Percentiles rank a stretch among this genome's conserved stretches.
phyloP scores from a whole-genome alignment of 2,797 vertebrate genomes.

The Lithobates pipiens region DNA sequence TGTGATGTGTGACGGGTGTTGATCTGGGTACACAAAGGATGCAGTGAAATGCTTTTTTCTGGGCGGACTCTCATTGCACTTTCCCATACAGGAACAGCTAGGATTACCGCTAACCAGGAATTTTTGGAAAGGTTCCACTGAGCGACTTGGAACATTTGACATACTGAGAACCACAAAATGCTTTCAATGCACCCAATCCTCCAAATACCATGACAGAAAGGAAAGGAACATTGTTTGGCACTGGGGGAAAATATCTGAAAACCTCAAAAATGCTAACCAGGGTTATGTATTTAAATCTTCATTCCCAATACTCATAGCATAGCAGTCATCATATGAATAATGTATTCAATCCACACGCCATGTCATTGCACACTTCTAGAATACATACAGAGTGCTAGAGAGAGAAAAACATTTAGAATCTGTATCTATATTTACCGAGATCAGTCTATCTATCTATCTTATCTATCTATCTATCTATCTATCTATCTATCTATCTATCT shows the following conservation, averaged over 20 bases:
- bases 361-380: neutral
- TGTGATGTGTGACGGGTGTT: constrained; percentile 34
- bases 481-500: constrained; percentile 35
- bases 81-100: constrained; percentile 49
- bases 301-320: neutral
- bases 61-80: constrained; percentile 45
- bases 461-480: neutral
- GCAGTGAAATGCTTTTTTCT: constrained; percentile 17
- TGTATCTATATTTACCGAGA: no score
- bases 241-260: constrained; percentile 41
- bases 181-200: constrained; percentile 62
- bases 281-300: neutral
- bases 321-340: neutral
- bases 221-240: constrained; percentile 43
- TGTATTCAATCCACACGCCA: neutral
- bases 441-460: no score
- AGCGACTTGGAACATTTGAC: constrained; percentile 66
- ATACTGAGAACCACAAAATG: constrained; percentile 64
- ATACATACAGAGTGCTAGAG: no score
- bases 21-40: neutral
- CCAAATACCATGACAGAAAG: neutral
- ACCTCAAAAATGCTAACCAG: constrained; percentile 55
- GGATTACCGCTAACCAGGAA: constrained; percentile 43
- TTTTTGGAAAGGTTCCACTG: constrained; percentile 58
- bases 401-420: no score